A percentile compares a stretch with the other conserved stretches of the same genome.
phyloP scores from a whole-genome alignment of 2,797 vertebrate species.

The Dendrocincla fuliginosa region DNA sequence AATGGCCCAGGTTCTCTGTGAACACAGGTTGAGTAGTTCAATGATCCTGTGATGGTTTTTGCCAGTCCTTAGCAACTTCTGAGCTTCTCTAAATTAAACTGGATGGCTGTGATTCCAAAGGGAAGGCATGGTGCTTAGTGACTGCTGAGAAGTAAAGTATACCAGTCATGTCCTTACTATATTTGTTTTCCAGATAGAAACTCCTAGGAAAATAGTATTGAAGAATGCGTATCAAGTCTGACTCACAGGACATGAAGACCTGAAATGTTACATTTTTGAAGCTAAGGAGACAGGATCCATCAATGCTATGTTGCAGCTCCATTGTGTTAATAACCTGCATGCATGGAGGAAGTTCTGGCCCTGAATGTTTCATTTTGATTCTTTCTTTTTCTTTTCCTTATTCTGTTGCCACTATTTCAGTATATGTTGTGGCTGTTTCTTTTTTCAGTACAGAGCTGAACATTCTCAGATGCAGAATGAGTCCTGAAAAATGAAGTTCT shows the following conservation, averaged over 20 bases:
- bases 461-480: not conserved
- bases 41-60: not conserved
- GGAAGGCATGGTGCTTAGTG: not conserved
- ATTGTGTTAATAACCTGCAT: not conserved
- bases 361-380: not conserved
- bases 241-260: not conserved
- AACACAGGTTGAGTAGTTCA: not conserved
- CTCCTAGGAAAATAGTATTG: not conserved
- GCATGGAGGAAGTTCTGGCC: not conserved
- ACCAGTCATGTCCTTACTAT: not conserved
- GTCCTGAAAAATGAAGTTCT: not conserved
- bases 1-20: not conserved
- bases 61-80: not conserved
- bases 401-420: not conserved
- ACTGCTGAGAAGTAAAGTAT: not conserved
- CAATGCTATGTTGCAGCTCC: not conserved
- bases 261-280: not conserved
- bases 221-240: not conserved
- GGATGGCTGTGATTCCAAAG: not conserved
- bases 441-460: not conserved
- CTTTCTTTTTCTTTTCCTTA: not conserved
- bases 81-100: not conserved
- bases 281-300: not conserved
- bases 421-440: not conserved
- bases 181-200: not conserved